Conservation (phyloP, 2,888 invertebrate genomes). For the Eledone cirrhosa region DNA sequence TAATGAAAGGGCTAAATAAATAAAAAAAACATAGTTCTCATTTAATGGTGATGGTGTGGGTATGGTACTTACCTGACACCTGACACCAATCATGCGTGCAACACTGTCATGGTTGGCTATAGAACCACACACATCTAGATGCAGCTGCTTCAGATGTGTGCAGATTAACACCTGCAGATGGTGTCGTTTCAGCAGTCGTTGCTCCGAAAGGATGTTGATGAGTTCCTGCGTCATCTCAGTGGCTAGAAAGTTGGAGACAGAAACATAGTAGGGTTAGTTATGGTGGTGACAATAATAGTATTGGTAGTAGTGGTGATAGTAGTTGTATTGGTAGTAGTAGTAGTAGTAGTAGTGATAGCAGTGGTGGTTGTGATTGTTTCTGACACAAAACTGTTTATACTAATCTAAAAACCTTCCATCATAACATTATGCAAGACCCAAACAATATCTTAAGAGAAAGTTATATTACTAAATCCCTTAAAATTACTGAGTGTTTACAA, state of each 20-base stretch:
- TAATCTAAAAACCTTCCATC: too few species aligned
- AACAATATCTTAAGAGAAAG: too few species aligned
- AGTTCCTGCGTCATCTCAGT: conserved; percentile 39
- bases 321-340: too few species aligned
- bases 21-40: too few species aligned
- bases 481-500: not conserved
- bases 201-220: conserved; percentile 37
- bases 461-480: too few species aligned
- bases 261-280: not conserved
- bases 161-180: conserved; percentile 46
- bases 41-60: too few species aligned
- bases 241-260: conserved; percentile 34
- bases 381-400: not conserved
- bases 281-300: too few species aligned
- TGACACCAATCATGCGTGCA: conserved; percentile 33
- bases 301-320: too few species aligned
- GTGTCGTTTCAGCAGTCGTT: conserved; percentile 39
- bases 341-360: too few species aligned
- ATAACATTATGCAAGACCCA: too few species aligned
- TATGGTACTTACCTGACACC: conserved; percentile 37
- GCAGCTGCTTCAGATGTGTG: conserved; percentile 37
- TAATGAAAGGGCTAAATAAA: too few species aligned
- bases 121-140: conserved; percentile 36
- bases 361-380: not conserved
- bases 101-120: conserved; percentile 36